Conservation (phyloP, 1,140 invertebrate species). For the Stegodyphus dumicola region DNA sequence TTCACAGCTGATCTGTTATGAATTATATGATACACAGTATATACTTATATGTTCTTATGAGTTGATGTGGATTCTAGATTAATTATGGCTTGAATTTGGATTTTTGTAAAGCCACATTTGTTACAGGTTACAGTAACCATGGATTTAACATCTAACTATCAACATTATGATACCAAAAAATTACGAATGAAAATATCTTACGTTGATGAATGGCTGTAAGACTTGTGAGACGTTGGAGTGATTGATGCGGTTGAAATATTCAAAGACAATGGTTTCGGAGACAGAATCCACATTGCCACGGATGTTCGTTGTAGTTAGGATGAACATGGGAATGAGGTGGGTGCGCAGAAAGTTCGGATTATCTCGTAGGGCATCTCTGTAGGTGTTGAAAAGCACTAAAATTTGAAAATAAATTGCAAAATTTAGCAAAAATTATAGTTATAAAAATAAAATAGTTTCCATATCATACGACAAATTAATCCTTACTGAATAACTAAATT, state of each 20-base stretch:
- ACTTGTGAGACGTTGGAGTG: slow-evolving; percentile 60
- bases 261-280: slow-evolving; percentile 50
- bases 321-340: slow-evolving; percentile 47
- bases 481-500: too few relatives aligned
- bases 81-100: too few relatives aligned
- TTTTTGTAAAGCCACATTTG: too few relatives aligned
- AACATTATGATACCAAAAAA: too few relatives aligned
- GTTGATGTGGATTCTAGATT: too few relatives aligned
- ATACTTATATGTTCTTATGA: too few relatives aligned
- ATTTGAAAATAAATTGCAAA: background rate
- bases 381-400: slow-evolving; percentile 40
- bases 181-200: slow-evolving; percentile 38
- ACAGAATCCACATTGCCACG: slow-evolving; percentile 52
- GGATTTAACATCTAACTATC: too few relatives aligned
- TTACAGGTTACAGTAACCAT: too few relatives aligned
- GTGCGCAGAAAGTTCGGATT: slow-evolving; percentile 36
- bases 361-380: slow-evolving; percentile 35
- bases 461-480: too few relatives aligned
- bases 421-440: background rate
- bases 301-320: slow-evolving; percentile 47
- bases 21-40: too few relatives aligned
- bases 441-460: too few relatives aligned
- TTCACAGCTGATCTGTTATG: too few relatives aligned
- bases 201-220: slow-evolving; percentile 62
- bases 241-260: slow-evolving; percentile 62